Evolutionary conservation across 2,888 invertebrate species (phyloP), one percentile per base, ranked within the genome.

Genomic region (Psylliodes chrysocephalus): DNA sequence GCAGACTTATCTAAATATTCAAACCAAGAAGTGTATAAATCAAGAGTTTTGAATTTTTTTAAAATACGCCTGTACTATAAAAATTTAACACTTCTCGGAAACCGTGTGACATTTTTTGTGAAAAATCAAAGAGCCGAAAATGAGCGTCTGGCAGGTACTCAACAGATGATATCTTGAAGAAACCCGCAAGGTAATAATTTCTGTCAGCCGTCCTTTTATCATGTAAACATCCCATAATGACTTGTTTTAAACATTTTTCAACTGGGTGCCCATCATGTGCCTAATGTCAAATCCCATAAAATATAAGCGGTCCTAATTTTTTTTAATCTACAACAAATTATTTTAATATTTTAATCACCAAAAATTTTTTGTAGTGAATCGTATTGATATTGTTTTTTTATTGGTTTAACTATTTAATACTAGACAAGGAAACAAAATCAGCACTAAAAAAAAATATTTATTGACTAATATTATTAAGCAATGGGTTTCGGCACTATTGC

Each of bases 191-290:
- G 55, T 51, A 64, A 66, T 69, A 64, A 64, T 62, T 69, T 66
- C 61, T 55, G 56, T 60, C 59, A 59, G 64, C 61, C 55, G 63
- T 64, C 64, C 67, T 71, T 73, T 69, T 63, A 64, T 64, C 71
- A 67, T 71, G 71, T 71, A 71, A 71, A 73, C 71, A 70, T 61
- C 67, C 64, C 55, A 66, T 73, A 71, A 73, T 73, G 70, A 67
- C 67, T 73, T 71, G 71, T 71, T 71, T 71, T 68, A 68, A 64
- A 70, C 59, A 59, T 69, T 70, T 69, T 66, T 69, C 63, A 63
- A 63, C 60, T 38, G n/a, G n/a, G 17, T 22, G 38, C 30, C 18
- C 28, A 38, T 57, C 57, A 57, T 35, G 7, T 42, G 56, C 54
- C 40, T 52, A 65, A 61, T 65, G 67, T 63, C 69, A 65, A 65